These are phyloP conservation scores for Hermatobates lingyangjiaoensis DNA, from an alignment of 1,140 invertebrate species.

Conservation along the genomic window DNA sequence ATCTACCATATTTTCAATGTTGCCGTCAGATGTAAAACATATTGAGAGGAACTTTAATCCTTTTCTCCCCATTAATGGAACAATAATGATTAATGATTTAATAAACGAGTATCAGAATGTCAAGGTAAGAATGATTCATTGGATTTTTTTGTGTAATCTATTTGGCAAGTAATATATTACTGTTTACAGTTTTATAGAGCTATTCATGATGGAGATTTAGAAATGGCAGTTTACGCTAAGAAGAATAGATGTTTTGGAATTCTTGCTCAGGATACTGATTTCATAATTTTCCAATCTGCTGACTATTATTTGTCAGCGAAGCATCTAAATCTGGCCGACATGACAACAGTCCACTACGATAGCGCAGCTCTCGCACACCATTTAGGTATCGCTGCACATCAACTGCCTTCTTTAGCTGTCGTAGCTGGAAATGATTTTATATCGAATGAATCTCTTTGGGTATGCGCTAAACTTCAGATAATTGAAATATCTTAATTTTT, in stretches of 20 bases:
- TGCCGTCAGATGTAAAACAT: too few relatives aligned
- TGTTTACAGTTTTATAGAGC: neutral
- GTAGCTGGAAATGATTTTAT: constrained; percentile 19
- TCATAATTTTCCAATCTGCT: constrained; percentile 20
- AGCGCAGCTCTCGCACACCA: constrained; percentile 17
- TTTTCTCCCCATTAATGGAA: too few relatives aligned
- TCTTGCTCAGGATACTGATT: constrained; percentile 23
- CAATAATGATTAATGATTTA: too few relatives aligned
- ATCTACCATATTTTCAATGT: too few relatives aligned
- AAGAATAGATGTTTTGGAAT: constrained; percentile 21
- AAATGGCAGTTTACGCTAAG: constrained; percentile 21
- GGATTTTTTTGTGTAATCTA: too few relatives aligned
- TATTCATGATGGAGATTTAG: constrained; percentile 21
- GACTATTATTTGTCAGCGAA: constrained; percentile 21
- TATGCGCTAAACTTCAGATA: too few relatives aligned
- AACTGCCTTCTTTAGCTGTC: constrained; percentile 21
- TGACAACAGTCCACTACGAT: constrained; percentile 21
- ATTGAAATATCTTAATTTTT: too few relatives aligned
- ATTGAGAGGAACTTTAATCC: too few relatives aligned
- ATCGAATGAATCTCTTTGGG: too few relatives aligned
- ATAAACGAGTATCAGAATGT: too few relatives aligned
- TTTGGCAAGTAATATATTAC: too few relatives aligned
- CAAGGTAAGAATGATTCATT: too few relatives aligned
- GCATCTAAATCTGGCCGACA: constrained; percentile 19
- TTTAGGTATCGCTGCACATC: constrained; percentile 15